Conservation (phyloP, 1,140 invertebrate genomes). For the Propsilocerus akamusi region DNA sequence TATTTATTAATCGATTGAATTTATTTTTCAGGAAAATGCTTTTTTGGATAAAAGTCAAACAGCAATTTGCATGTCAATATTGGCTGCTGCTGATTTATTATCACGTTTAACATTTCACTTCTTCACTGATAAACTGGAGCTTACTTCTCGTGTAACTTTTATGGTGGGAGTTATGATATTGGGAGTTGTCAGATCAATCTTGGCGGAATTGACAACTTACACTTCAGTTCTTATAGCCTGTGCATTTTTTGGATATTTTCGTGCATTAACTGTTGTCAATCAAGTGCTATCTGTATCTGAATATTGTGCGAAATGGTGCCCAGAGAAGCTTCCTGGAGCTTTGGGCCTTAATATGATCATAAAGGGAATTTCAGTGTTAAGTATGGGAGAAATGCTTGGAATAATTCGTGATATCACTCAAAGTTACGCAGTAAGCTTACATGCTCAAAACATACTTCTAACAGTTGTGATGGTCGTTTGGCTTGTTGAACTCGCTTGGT, state of each 20-base stretch:
- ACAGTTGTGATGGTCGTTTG: conserved; percentile 33
- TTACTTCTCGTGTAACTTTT: conserved; percentile 33
- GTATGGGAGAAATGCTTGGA: conserved; percentile 43
- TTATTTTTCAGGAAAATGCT: conserved; percentile 26
- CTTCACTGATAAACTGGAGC: conserved; percentile 36
- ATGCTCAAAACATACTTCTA: conserved; percentile 35
- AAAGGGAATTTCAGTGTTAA: conserved; percentile 45
- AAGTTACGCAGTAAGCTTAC: conserved; percentile 39
- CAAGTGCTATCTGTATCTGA: conserved; percentile 50
- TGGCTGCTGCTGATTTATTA: conserved; percentile 41
- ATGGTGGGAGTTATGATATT: conserved; percentile 26
- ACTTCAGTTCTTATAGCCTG: conserved; percentile 14
- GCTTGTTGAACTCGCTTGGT: conserved; percentile 33
- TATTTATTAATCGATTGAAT: not conserved
- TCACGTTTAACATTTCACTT: conserved; percentile 39
- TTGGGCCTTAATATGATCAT: conserved; percentile 52
- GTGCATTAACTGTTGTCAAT: conserved; percentile 37
- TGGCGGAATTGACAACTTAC: conserved; percentile 13
- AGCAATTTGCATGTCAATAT: conserved; percentile 41
- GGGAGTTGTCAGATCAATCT: conserved; percentile 12
- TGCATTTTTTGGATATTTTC: conserved; percentile 12
- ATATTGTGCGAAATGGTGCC: conserved; percentile 29
- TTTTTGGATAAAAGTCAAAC: conserved; percentile 31
- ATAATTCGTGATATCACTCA: conserved; percentile 39
- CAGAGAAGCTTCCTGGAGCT: conserved; percentile 39